These are phyloP conservation scores for Teleiodes luculella DNA, from an alignment of 2,888 invertebrate species.

Conservation along the genomic window DNA sequence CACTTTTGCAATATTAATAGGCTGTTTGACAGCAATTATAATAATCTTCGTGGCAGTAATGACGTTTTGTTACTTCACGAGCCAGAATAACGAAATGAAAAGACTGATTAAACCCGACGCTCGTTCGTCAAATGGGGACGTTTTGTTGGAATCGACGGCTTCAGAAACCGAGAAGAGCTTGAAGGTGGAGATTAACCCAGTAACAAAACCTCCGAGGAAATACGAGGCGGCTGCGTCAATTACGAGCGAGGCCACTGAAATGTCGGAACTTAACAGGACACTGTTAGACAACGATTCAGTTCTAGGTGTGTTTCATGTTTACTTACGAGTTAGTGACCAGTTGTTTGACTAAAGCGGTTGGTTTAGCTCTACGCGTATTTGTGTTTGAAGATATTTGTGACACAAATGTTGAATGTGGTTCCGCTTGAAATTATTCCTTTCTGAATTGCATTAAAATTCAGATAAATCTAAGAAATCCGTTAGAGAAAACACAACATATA, in stretches of 20 bases:
- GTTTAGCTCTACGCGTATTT: background rate
- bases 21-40: slow-evolving; percentile 64
- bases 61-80: slow-evolving; percentile 76
- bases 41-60: slow-evolving; percentile 68
- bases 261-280: slow-evolving; percentile 88
- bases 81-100: slow-evolving; percentile 70
- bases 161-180: slow-evolving; percentile 89
- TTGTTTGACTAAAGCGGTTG: background rate
- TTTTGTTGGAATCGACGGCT: slow-evolving; percentile 84
- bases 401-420: too few relatives aligned
- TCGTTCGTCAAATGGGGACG: slow-evolving; percentile 81
- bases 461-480: too few relatives aligned
- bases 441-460: too few relatives aligned
- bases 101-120: slow-evolving; percentile 81
- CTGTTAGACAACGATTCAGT: slow-evolving; percentile 86
- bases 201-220: slow-evolving; percentile 87
- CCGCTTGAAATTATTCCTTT: too few relatives aligned
- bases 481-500: too few relatives aligned
- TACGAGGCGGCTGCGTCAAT: slow-evolving; percentile 84
- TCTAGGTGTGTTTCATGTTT: slow-evolving; percentile 77
- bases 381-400: background rate
- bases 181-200: slow-evolving; percentile 89
- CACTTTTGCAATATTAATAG: slow-evolving; percentile 74
- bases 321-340: background rate
- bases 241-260: slow-evolving; percentile 84